phyloP scores from a whole-genome alignment of 2,797 vertebrate species.

The Trematomus bernacchii region DNA sequence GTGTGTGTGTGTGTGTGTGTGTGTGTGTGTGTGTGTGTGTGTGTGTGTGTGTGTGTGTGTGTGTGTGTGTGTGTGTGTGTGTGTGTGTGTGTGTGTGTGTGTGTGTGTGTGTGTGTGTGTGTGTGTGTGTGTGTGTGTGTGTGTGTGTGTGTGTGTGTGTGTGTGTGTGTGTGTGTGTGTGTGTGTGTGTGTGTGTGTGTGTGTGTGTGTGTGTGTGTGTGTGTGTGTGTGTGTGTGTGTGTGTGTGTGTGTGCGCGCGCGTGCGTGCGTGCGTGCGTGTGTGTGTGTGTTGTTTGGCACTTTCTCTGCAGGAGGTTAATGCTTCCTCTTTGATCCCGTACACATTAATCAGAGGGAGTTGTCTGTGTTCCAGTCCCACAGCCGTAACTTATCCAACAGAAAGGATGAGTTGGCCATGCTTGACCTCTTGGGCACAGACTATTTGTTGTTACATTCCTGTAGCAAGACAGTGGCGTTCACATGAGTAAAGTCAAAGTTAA shows the following conservation, averaged over 20 bases:
- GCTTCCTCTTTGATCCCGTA: constrained; percentile 18
- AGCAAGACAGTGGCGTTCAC: constrained; percentile 25
- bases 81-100: too few relatives aligned
- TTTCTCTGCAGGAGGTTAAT: constrained; percentile 24
- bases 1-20: constrained; percentile 1
- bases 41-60: too few relatives aligned
- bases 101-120: constrained; percentile 16
- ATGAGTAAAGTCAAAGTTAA: constrained; percentile 38
- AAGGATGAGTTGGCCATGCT: constrained; percentile 3
- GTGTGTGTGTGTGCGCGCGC: neutral
- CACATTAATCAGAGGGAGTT: constrained; percentile 21
- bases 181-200: neutral
- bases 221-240: neutral
- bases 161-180: neutral
- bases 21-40: constrained; percentile 32
- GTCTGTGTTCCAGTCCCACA: neutral
- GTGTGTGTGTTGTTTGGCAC: constrained; percentile 10
- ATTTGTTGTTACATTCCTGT: constrained; percentile 37
- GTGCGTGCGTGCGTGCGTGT: neutral
- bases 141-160: neutral
- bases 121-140: constrained; percentile 30
- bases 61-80: too few relatives aligned
- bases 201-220: constrained; percentile 4
- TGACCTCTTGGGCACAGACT: constrained; percentile 25
- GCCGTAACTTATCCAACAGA: constrained; percentile 20